Conservation (phyloP, 2,888 invertebrate species). For the Eucera pruinosa region DNA sequence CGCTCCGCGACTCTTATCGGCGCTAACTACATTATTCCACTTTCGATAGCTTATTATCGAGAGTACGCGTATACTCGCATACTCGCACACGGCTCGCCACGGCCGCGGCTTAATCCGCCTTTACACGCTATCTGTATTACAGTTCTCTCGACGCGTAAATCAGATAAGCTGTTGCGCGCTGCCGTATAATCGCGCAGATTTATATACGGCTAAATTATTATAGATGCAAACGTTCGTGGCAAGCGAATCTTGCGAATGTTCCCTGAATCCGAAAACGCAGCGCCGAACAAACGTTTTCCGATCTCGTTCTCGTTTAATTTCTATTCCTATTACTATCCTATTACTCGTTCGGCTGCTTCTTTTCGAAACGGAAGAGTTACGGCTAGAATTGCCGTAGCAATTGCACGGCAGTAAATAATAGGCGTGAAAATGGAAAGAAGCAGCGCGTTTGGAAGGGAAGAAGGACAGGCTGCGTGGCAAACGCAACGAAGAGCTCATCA, state of each 20-base stretch:
- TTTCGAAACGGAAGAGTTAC: background rate
- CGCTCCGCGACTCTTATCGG: conserved; percentile 8
- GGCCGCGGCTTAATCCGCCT: conserved; percentile 25
- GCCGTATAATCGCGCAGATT: too few relatives aligned
- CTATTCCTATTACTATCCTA: too few relatives aligned
- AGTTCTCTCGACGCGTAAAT: conserved; percentile 34
- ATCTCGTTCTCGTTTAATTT: too few relatives aligned
- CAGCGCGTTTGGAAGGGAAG: background rate
- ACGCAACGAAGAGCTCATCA: background rate
- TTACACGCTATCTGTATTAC: conserved; percentile 42
- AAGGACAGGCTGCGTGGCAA: background rate
- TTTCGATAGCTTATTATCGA: conserved; percentile 41
- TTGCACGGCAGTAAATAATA: background rate
- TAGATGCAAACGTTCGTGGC: too few relatives aligned
- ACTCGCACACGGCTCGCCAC: conserved; percentile 21
- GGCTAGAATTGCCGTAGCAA: background rate
- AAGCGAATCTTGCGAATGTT: too few relatives aligned
- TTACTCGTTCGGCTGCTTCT: too few relatives aligned
- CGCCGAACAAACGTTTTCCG: too few relatives aligned
- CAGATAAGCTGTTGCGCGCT: conserved; percentile 55
- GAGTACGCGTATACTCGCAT: conserved; percentile 28
- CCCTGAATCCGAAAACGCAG: too few relatives aligned
- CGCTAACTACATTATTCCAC: conserved; percentile 25
- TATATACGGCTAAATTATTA: too few relatives aligned
- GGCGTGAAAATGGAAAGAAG: background rate